Evolutionary conservation across 2,797 vertebrate species (phyloP), one percentile per base, ranked within the genome.

Genomic region (Enteromius radiatus): DNA sequence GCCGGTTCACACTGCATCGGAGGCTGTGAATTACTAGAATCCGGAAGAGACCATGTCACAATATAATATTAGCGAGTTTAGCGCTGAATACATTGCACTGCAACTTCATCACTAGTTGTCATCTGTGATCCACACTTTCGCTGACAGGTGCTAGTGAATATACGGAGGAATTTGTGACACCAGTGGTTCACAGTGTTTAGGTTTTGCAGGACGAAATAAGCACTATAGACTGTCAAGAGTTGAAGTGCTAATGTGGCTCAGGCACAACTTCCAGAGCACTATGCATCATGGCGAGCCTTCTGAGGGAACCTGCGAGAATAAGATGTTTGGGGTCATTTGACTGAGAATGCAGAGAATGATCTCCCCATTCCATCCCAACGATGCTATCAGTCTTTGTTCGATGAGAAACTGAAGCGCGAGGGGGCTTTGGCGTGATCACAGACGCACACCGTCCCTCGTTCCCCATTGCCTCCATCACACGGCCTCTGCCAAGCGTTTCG

Each of bases 331-430:
- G 88, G 90, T 93, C 91, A 92, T 93, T 93, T 92, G 89, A 87
- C 89, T 82, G 83, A 84, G 86, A 91, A 91, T 89, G 87, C 75
- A 86, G 88, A 89, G 87, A 91, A 92, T 91, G 80, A 79, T 89
- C 88, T n/a, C 87, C 80, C 87, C 88, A 91, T 91, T 91, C 84
- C 83, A 85, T 88, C 86, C 91, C 89, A 92, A 93, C 91, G 92
- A 93, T 91, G 91, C 89, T 88, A 92, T 94, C 89, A 85, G 89
- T 93, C 92, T 92, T 93, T 93, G 92, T 94, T 94, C 92, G 93
- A 94, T 88, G 92, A 94, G 92, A 91, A 89, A 92, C 89, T 89
- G 91, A 90, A 90, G 91, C 90, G 88, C 80, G 84, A 89, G 89
- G 89, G 92, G 91, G 91, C 89, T 94, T 93, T 92, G 92, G 93